Percentiles rank a stretch among this genome's conserved stretches.
Evolutionary conservation across 2,113 vertebrate species (phyloP).

Genomic region (Charina bottae): DNA sequence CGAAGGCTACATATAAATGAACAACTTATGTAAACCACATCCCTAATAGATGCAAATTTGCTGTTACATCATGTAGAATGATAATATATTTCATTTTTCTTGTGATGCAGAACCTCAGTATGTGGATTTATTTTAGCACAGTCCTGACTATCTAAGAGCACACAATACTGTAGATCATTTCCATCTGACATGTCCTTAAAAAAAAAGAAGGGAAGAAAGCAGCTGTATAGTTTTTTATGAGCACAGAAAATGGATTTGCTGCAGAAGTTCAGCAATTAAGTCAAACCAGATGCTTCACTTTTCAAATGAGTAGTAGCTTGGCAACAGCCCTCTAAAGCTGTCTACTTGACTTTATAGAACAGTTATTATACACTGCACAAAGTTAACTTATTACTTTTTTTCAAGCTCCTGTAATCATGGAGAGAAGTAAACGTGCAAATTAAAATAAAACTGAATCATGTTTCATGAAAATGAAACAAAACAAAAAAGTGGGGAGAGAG

Average conservation of each 20-base stretch:
- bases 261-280: conserved; percentile 61
- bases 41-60: neutral
- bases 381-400: conserved; percentile 47
- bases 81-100: neutral
- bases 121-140: neutral
- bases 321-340: conserved; percentile 48
- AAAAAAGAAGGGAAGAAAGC: conserved; percentile 6
- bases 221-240: conserved; percentile 38
- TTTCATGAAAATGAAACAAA: conserved; percentile 10
- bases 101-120: neutral
- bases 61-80: neutral
- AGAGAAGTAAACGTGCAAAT: conserved; percentile 5
- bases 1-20: neutral
- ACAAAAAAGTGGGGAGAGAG: neutral
- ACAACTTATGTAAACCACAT: neutral
- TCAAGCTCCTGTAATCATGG: conserved; percentile 29
- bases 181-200: conserved; percentile 24
- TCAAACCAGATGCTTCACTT: conserved; percentile 54
- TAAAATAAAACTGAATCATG: neutral
- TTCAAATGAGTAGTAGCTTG: conserved; percentile 33
- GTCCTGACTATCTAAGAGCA: neutral
- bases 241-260: conserved; percentile 37
- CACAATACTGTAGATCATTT: conserved; percentile 16
- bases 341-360: conserved; percentile 64
- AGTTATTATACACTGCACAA: conserved; percentile 39